phyloP scores from a whole-genome alignment of 2,888 invertebrate genomes.

The Pandemis cinnamomeana region DNA sequence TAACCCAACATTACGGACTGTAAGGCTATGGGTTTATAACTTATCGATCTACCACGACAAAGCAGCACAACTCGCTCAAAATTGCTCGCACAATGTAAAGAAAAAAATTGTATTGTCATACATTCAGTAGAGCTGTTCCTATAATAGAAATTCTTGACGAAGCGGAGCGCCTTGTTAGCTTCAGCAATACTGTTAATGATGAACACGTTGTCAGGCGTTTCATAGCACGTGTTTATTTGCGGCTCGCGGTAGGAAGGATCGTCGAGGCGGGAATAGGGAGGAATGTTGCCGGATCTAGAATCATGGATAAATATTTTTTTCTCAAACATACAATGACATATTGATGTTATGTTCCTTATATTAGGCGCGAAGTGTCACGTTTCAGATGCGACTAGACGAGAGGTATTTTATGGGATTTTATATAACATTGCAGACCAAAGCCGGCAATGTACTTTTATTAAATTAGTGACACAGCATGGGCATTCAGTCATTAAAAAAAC shows the following conservation, averaged over 20 bases:
- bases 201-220: constrained; percentile 83
- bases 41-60: no score
- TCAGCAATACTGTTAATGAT: constrained; percentile 85
- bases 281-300: constrained; percentile 51
- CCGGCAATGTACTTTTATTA: background rate
- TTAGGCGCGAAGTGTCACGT: no score
- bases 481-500: no score
- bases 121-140: background rate
- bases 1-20: no score
- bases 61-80: no score
- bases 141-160: constrained; percentile 53
- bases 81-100: no score
- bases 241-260: constrained; percentile 53
- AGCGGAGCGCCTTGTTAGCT: constrained; percentile 74
- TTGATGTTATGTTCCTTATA: background rate
- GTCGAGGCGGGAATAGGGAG: constrained; percentile 62
- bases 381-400: no score
- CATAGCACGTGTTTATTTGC: constrained; percentile 50
- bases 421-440: no score
- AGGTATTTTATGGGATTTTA: no score
- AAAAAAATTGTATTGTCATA: background rate
- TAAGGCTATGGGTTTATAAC: no score
- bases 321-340: no score
- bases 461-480: no score
- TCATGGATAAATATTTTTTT: background rate